Percentiles rank a stretch among this genome's conserved stretches.
phyloP scores from a whole-genome alignment of 2,113 vertebrate species.

The Oncorhynchus masou region DNA sequence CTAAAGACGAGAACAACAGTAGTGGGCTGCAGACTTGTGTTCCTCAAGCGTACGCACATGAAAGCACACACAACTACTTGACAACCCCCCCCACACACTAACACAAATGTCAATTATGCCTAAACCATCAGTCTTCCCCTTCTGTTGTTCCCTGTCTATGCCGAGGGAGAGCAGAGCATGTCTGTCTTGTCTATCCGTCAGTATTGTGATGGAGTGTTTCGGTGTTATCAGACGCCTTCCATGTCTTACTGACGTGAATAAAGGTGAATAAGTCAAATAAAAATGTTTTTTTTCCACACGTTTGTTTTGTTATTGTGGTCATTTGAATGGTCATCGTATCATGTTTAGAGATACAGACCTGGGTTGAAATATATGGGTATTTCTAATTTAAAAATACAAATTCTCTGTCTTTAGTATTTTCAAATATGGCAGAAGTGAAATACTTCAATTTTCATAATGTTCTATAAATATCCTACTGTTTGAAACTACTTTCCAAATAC shows the following conservation, averaged over 20 bases:
- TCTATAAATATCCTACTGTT: too few relatives aligned
- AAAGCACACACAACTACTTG: not conserved
- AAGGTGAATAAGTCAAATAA: conserved; percentile 43
- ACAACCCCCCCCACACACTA: not conserved
- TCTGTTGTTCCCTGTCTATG: conserved; percentile 1
- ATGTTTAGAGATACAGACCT: not conserved
- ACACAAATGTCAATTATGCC: conserved; percentile 20
- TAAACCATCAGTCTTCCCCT: conserved; percentile 57
- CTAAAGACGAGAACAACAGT: conserved; percentile 66
- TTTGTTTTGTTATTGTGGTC: not conserved
- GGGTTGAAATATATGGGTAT: too few relatives aligned
- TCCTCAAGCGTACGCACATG: conserved; percentile 18
- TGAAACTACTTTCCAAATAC: too few relatives aligned
- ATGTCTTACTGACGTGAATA: conserved; percentile 25
- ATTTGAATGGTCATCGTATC: not conserved
- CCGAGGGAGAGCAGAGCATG: conserved; percentile 25
- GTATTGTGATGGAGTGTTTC: conserved; percentile 20
- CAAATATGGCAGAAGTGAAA: too few relatives aligned
- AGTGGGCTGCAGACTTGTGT: conserved; percentile 18
- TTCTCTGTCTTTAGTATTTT: too few relatives aligned
- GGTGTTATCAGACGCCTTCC: conserved; percentile 27
- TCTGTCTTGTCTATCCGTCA: conserved; percentile 28
- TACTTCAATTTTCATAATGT: too few relatives aligned
- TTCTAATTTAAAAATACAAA: too few relatives aligned
- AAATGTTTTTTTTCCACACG: conserved; percentile 44